Evolutionary conservation across 2,888 invertebrate genomes (phyloP).

Genomic region (Eucriotettix oculatus): DNA sequence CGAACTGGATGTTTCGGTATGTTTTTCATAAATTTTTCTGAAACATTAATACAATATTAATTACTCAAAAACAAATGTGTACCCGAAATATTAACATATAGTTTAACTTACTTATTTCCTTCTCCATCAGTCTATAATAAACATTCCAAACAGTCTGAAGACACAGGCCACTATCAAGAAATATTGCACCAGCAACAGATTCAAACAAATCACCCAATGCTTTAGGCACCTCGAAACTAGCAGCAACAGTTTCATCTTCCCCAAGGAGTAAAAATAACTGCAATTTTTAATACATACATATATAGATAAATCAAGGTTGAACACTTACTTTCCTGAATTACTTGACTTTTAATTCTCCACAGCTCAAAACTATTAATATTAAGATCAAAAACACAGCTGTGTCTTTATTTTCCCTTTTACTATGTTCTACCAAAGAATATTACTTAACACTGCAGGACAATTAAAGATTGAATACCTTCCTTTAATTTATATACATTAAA

Average conservation of each 20-base stretch:
- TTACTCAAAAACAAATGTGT: no score
- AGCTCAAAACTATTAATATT: no score
- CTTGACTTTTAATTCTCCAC: neutral
- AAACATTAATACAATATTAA: neutral
- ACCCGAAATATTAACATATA: no score
- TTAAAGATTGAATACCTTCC: no score
- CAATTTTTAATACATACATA: conserved; percentile 4
- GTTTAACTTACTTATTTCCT: conserved; percentile 48
- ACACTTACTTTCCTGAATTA: neutral
- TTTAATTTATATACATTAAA: no score
- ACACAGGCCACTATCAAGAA: conserved; percentile 61
- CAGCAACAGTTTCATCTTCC: conserved; percentile 47
- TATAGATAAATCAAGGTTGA: conserved; percentile 5
- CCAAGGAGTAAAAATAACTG: conserved; percentile 39
- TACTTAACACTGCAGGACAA: no score
- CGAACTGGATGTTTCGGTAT: conserved; percentile 87
- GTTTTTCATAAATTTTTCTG: neutral
- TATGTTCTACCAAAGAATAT: no score
- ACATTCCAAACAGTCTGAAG: conserved; percentile 64
- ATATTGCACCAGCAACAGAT: conserved; percentile 81
- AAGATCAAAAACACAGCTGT: no score
- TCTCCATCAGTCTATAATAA: conserved; percentile 65
- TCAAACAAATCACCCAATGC: conserved; percentile 89
- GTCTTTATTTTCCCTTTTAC: no score
- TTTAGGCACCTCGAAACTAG: conserved; percentile 80